Conservation (phyloP, 2,113 vertebrate species). For the Colinus virginianus region DNA sequence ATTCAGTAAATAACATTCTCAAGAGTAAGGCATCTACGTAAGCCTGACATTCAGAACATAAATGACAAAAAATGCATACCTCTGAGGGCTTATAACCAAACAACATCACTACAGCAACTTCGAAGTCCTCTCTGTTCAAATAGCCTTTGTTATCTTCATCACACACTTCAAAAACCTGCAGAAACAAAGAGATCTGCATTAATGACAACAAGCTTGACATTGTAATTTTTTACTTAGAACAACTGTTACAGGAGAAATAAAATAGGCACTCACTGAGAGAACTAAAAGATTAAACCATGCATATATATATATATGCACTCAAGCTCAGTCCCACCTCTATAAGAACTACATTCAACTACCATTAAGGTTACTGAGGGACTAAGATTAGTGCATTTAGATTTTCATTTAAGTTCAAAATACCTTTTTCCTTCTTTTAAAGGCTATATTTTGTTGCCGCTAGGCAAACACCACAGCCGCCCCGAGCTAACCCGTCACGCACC, state of each 20-base stretch:
- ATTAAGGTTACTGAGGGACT: background rate
- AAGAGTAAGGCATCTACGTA: background rate
- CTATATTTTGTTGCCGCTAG: background rate
- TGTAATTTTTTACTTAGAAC: background rate
- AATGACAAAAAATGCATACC: conserved; percentile 42
- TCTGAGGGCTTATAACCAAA: conserved; percentile 83
- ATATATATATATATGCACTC: background rate
- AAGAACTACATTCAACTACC: background rate
- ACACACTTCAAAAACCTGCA: conserved; percentile 74
- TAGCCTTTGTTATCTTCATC: conserved; percentile 75
- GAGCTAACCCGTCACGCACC: background rate
- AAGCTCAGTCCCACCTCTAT: background rate
- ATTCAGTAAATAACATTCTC: background rate
- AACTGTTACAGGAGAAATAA: background rate
- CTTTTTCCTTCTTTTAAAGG: too few relatives aligned
- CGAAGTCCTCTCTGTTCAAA: conserved; percentile 79
- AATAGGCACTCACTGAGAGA: background rate
- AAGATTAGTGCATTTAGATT: background rate
- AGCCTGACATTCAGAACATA: background rate
- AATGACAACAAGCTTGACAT: background rate
- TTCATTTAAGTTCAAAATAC: background rate
- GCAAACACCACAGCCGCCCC: background rate
- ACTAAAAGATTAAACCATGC: background rate
- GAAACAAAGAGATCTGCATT: background rate
- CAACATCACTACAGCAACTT: conserved; percentile 75